Conservation (phyloP, 2,888 invertebrate species). For the Marronus borbonicus region DNA sequence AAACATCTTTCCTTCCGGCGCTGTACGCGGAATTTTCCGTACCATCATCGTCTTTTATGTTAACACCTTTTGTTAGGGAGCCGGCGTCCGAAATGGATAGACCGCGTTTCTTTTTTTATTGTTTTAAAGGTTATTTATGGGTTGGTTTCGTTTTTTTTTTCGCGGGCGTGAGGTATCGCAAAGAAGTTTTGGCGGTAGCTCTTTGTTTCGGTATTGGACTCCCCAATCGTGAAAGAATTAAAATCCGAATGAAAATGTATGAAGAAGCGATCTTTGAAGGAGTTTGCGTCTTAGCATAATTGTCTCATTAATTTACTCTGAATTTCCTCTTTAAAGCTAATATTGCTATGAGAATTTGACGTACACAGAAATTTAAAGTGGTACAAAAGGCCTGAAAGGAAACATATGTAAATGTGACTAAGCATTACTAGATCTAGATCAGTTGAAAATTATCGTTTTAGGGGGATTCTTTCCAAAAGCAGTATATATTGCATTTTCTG, state of each 20-base stretch:
- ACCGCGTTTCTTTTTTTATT: slow-evolving; percentile 36
- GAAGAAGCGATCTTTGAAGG: neutral
- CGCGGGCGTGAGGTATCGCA: slow-evolving; percentile 2
- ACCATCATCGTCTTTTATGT: slow-evolving; percentile 42
- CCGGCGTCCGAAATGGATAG: slow-evolving; percentile 35
- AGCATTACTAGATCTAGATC: too few species aligned
- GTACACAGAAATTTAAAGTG: too few species aligned
- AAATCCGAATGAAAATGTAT: slow-evolving; percentile 1
- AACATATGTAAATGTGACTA: too few species aligned
- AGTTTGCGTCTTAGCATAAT: too few species aligned
- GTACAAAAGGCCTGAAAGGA: too few species aligned
- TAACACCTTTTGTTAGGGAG: slow-evolving; percentile 43
- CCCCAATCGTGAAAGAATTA: neutral
- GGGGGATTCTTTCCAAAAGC: too few species aligned
- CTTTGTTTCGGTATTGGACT: neutral
- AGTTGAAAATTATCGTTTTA: too few species aligned
- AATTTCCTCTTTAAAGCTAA: too few species aligned
- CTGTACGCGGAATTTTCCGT: slow-evolving; percentile 13
- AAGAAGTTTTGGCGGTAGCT: neutral
- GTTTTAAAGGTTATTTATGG: slow-evolving; percentile 47
- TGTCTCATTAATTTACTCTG: too few species aligned
- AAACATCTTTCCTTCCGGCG: slow-evolving; percentile 31
- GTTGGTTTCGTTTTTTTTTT: slow-evolving; percentile 5
- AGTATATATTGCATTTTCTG: too few species aligned
- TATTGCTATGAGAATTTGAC: too few species aligned